Percentiles rank a stretch among this genome's conserved stretches.
These are phyloP conservation scores for Drosophila ercepeae DNA, from an alignment of 1,140 invertebrate genomes.

Conservation along the genomic window DNA sequence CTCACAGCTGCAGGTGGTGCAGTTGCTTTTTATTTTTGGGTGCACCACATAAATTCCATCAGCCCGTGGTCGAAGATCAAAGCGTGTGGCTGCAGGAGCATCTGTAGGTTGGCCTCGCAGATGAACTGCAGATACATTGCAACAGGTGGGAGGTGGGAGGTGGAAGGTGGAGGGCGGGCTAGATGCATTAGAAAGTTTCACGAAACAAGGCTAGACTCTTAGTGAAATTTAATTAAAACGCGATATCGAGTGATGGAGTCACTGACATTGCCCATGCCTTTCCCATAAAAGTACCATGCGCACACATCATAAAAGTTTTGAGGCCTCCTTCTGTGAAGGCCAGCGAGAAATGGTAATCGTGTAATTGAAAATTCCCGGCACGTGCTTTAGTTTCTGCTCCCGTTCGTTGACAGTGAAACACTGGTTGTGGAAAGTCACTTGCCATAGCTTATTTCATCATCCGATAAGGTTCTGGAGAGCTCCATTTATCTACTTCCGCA, in stretches of 20 bases:
- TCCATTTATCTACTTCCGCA: slow-evolving; percentile 33
- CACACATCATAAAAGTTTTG: slow-evolving; percentile 61
- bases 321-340: slow-evolving; percentile 44
- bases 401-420: slow-evolving; percentile 47
- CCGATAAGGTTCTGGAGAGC: slow-evolving; percentile 9
- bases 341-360: slow-evolving; percentile 61
- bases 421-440: slow-evolving; percentile 33
- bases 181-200: slow-evolving; percentile 46
- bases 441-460: background rate
- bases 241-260: slow-evolving; percentile 26
- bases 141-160: slow-evolving; percentile 47
- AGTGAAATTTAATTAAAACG: slow-evolving; percentile 66
- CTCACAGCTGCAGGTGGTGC: slow-evolving; percentile 56
- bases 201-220: slow-evolving; percentile 43
- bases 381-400: slow-evolving; percentile 57
- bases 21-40: slow-evolving; percentile 48
- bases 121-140: slow-evolving; percentile 34
- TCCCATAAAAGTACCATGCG: slow-evolving; percentile 36
- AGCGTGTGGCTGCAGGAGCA: slow-evolving; percentile 43
- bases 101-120: slow-evolving; percentile 29
- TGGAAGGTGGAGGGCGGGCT: slow-evolving; percentile 1
- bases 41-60: slow-evolving; percentile 68
- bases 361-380: slow-evolving; percentile 70
- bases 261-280: slow-evolving; percentile 42
- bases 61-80: slow-evolving; percentile 63